Evolutionary conservation across 2,888 invertebrate species (phyloP).

Genomic region (Sabatieria punctata): DNA sequence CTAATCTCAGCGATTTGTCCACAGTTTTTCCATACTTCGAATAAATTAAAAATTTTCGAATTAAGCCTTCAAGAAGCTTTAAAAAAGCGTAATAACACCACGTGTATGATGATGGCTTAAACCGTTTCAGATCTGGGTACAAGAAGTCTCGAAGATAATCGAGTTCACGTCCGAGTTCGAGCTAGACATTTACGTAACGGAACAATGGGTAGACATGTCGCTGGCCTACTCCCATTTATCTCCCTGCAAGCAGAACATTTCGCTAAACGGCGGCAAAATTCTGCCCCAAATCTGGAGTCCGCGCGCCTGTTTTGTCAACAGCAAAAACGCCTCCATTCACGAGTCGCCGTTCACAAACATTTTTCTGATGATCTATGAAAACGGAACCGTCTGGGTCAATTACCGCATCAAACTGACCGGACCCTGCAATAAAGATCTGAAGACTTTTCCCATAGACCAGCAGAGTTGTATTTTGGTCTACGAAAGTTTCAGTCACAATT

Average conservation of each 20-base stretch:
- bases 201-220: conserved; percentile 26
- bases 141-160: conserved; percentile 31
- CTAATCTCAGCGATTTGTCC: too few relatives aligned
- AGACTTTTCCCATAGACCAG: conserved; percentile 23
- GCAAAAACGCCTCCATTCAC: conserved; percentile 22
- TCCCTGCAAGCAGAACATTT: conserved; percentile 26
- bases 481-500: conserved; percentile 28
- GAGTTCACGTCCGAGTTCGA: conserved; percentile 31
- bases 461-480: conserved; percentile 26
- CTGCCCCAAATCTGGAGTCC: conserved; percentile 27
- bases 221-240: conserved; percentile 24
- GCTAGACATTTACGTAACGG: conserved; percentile 30
- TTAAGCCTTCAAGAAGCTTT: too few relatives aligned
- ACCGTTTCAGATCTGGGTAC: conserved; percentile 32
- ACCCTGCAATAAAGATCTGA: conserved; percentile 11
- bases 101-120: too few relatives aligned
- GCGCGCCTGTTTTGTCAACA: conserved; percentile 27
- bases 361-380: conserved; percentile 26
- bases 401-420: conserved; percentile 18
- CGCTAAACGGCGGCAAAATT: conserved; percentile 2
- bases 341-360: conserved; percentile 26
- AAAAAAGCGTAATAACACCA: too few relatives aligned
- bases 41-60: too few relatives aligned
- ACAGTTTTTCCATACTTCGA: too few relatives aligned
- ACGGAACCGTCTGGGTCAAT: conserved; percentile 30